Conservation (phyloP, 2,113 vertebrate species). For the Spilogale gracilis region DNA sequence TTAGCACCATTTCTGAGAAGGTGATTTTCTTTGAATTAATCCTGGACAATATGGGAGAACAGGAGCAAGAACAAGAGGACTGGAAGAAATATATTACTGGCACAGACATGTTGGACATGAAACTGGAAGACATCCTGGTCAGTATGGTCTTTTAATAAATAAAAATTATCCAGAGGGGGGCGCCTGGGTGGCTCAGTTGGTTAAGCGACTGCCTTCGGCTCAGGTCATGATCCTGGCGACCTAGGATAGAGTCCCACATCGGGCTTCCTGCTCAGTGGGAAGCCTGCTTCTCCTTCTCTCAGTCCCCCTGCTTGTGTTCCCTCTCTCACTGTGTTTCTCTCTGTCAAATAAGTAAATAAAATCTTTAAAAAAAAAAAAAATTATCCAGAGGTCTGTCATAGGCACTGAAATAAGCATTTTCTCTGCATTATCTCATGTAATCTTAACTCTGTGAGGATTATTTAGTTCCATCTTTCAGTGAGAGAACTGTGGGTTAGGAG, state of each 20-base stretch:
- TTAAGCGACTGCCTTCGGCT: too few relatives aligned
- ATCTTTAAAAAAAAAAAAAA: conserved; percentile 22
- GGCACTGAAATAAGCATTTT: conserved; percentile 40
- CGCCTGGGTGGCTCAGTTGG: too few relatives aligned
- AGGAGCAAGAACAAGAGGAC: conserved; percentile 91
- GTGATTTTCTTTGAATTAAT: conserved; percentile 99
- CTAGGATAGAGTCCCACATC: too few relatives aligned
- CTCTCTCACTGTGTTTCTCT: too few relatives aligned
- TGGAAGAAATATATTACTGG: conserved; percentile 97
- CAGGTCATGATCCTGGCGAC: too few relatives aligned
- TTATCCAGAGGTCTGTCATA: neutral
- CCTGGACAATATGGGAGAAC: conserved; percentile 95
- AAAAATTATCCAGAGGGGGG: neutral
- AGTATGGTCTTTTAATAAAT: conserved; percentile 78
- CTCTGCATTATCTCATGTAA: conserved; percentile 11
- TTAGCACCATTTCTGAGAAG: conserved; percentile 97
- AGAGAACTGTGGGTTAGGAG: neutral
- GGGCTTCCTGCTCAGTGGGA: too few relatives aligned
- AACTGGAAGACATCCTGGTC: conserved; percentile 98
- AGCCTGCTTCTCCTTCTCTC: too few relatives aligned
- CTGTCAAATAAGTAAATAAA: too few relatives aligned
- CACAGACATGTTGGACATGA: conserved; percentile 96
- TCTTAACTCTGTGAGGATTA: neutral
- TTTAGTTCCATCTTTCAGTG: neutral
- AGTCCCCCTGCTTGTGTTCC: too few relatives aligned